These are phyloP conservation scores for Andrena praecox DNA, from an alignment of 2,888 invertebrate species.

Conservation along the genomic window DNA sequence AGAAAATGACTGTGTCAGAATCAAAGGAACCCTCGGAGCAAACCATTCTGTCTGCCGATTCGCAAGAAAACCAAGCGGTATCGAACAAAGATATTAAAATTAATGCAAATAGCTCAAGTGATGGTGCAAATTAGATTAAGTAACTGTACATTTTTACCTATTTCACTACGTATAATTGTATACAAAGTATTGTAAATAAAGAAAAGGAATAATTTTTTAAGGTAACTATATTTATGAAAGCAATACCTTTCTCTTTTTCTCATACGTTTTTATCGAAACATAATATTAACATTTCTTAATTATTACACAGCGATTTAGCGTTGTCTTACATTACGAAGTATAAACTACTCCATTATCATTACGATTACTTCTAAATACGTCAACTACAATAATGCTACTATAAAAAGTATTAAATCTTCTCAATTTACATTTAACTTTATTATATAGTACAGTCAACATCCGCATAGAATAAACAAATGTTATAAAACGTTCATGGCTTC, in stretches of 20 bases:
- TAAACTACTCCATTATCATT: background rate
- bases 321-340: slow-evolving; percentile 5
- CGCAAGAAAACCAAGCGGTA: slow-evolving; percentile 12
- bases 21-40: slow-evolving; percentile 1
- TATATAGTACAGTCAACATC: slow-evolving; percentile 6
- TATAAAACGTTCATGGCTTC: background rate
- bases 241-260: background rate
- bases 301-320: background rate
- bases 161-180: slow-evolving; percentile 36
- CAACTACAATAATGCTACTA: background rate
- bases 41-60: slow-evolving; percentile 1
- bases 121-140: slow-evolving; percentile 43
- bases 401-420: background rate
- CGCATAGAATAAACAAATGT: slow-evolving; percentile 1
- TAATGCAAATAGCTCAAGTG: slow-evolving; percentile 26
- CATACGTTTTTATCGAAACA: background rate
- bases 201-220: slow-evolving; percentile 62
- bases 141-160: slow-evolving; percentile 51
- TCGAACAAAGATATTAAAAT: slow-evolving; percentile 16
- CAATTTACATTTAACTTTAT: slow-evolving; percentile 8
- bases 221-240: slow-evolving; percentile 10
- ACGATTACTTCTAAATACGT: background rate
- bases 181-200: slow-evolving; percentile 64
- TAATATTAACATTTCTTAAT: background rate
- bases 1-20: slow-evolving; percentile 34